A percentile compares a stretch with the other conserved stretches of the same genome.
These are phyloP conservation scores for Ceratoteleas bidentatus DNA, from an alignment of 1,140 invertebrate genomes.

Conservation along the genomic window DNA sequence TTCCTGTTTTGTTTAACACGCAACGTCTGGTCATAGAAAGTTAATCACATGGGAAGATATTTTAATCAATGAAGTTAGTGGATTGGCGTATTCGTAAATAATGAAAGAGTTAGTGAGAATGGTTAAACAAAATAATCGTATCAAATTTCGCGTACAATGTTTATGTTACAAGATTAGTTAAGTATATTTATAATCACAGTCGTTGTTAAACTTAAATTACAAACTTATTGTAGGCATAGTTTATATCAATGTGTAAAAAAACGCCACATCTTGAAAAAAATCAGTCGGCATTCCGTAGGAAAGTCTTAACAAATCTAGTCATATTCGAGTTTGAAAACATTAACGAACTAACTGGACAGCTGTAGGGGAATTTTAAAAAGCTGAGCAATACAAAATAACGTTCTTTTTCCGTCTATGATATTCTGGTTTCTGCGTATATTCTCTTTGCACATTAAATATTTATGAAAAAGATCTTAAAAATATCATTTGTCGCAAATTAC, in stretches of 20 bases:
- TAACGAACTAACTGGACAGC: slow-evolving; percentile 49
- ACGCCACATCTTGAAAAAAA: slow-evolving; percentile 57
- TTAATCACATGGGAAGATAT: slow-evolving; percentile 55
- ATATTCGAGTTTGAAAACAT: slow-evolving; percentile 52
- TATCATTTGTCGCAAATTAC: slow-evolving; percentile 61
- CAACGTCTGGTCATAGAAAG: slow-evolving; percentile 40
- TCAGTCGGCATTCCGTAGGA: slow-evolving; percentile 61
- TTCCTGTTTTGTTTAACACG: slow-evolving; percentile 23
- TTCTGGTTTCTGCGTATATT: slow-evolving; percentile 34
- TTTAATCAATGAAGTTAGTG: slow-evolving; percentile 48
- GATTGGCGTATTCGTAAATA: slow-evolving; percentile 49
- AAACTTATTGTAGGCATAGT: slow-evolving; percentile 64
- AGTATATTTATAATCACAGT: slow-evolving; percentile 65
- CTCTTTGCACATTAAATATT: slow-evolving; percentile 47
- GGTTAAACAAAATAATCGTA: slow-evolving; percentile 52
- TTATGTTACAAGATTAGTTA: slow-evolving; percentile 64
- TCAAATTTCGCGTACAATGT: slow-evolving; percentile 57
- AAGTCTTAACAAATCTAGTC: slow-evolving; percentile 60
- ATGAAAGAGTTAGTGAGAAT: slow-evolving; percentile 43
- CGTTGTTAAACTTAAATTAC: slow-evolving; percentile 62
- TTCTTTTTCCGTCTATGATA: slow-evolving; percentile 54
- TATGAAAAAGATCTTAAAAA: slow-evolving; percentile 62
- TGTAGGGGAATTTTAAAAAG: slow-evolving; percentile 47
- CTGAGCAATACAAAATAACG: slow-evolving; percentile 51
- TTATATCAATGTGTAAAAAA: slow-evolving; percentile 58